Conservation (phyloP, 2,113 vertebrate species). For the Capreolus pygargus region DNA sequence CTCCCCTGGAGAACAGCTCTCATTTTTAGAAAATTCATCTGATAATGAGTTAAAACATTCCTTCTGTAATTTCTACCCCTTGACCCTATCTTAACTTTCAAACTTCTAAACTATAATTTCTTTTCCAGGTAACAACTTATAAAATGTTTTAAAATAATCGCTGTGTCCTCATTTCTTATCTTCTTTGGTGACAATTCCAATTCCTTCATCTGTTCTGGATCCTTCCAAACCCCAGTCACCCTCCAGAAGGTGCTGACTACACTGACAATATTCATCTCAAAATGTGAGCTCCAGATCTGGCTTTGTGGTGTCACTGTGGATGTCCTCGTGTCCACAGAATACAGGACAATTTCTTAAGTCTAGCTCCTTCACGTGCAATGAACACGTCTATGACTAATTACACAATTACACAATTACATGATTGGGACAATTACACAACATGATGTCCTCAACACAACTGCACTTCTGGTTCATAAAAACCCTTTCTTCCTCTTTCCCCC, state of each 20-base stretch:
- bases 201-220: background rate
- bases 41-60: background rate
- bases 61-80: background rate
- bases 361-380: background rate
- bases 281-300: background rate
- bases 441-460: background rate
- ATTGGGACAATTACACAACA: background rate
- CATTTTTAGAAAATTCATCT: background rate
- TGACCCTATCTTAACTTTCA: background rate
- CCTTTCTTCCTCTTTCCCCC: background rate
- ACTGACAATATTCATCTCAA: background rate
- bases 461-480: background rate
- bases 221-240: background rate
- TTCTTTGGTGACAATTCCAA: background rate
- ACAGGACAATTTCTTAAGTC: background rate
- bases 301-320: background rate
- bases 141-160: background rate
- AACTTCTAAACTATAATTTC: background rate
- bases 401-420: no score
- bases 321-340: background rate
- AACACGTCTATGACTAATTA: background rate
- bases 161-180: background rate
- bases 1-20: background rate
- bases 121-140: background rate
- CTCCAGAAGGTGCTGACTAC: background rate